Evolutionary conservation across 1,140 invertebrate species (phyloP), one percentile per base, ranked within the genome.

Genomic region (Caligus rogercresseyi): DNA sequence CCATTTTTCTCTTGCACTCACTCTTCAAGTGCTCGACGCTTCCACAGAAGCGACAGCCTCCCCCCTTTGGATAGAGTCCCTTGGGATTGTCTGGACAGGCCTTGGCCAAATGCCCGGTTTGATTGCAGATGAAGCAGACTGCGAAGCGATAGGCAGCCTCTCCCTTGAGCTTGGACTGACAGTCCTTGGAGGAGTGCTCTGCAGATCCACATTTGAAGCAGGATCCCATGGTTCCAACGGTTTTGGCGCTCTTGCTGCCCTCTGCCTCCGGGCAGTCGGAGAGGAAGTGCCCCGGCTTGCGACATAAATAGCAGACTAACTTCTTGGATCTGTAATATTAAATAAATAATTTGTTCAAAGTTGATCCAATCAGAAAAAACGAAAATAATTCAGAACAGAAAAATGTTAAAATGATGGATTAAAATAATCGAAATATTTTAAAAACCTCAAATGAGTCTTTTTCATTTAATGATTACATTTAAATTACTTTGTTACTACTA

Each of bases 51-150:
- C 82, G 82, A 72, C 89, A 92, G 53, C 74, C 73, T 18, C 89
- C 89, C 55, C 86, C 89, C 72, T 86, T 80, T 1, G 89, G 88
- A 77, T 90, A 93, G 4, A 90, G 72, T n/a, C 89, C 89, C 70
- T 81, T 83, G 0, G 83, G 79, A 77, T 87, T 87, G 70, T 85
- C 80, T 16, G 85, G 84, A 73, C 87, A 91, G 67, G 88, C 84
- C 65, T 81, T 78, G 11, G 87, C 79, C 68, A 89, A 82, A 70
- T 91, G 87, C 21, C 86, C 87, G 71, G 79, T 77, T 72, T 88
- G 80, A 26, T 80, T 80, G 71, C 88, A 90, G 67, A 89, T 85
- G 68, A 85, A 88, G 73, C 86, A 89, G 20, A 75, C 82, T 1
- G 88, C 89, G 76, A 82, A 91, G 70, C 82, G 79, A 68, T 81